phyloP scores from a whole-genome alignment of 2,888 invertebrate genomes.

The Ornithoptera priamus region DNA sequence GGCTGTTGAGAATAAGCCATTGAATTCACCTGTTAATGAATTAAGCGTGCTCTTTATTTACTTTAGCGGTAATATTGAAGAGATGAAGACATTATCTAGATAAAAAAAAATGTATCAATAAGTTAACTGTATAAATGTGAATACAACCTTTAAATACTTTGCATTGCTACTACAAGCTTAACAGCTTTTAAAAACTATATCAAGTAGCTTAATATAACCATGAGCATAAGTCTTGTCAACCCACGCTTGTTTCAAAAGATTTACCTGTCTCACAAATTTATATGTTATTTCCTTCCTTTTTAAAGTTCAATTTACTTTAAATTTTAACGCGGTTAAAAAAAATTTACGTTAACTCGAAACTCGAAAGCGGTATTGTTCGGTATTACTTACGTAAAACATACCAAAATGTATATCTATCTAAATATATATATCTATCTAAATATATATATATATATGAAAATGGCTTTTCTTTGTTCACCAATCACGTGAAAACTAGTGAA shows the following conservation, averaged over 20 bases:
- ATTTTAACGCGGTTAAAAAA: background rate
- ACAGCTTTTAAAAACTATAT: slow-evolving; percentile 74
- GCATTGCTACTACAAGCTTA: slow-evolving; percentile 71
- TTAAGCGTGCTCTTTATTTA: background rate
- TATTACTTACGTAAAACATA: slow-evolving; percentile 17
- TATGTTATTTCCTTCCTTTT: slow-evolving; percentile 40
- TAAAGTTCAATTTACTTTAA: slow-evolving; percentile 37
- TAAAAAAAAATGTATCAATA: background rate
- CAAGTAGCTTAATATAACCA: slow-evolving; percentile 75
- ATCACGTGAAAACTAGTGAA: too few species aligned
- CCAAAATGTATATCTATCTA: too few species aligned
- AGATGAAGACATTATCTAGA: background rate
- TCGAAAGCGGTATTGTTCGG: slow-evolving; percentile 43
- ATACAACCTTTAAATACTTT: slow-evolving; percentile 15
- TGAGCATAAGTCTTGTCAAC: slow-evolving; percentile 75
- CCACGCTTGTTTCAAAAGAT: slow-evolving; percentile 53
- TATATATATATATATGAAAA: too few species aligned
- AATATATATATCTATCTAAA: too few species aligned
- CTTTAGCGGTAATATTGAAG: background rate
- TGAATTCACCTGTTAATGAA: too few species aligned
- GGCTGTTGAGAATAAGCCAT: too few species aligned
- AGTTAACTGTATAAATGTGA: slow-evolving; percentile 13
- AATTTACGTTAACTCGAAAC: slow-evolving; percentile 7
- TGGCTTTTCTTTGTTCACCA: too few species aligned
- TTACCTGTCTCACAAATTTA: slow-evolving; percentile 35